Evolutionary conservation across 2,113 vertebrate genomes (phyloP).

Genomic region (Sebastes schlegelii): DNA sequence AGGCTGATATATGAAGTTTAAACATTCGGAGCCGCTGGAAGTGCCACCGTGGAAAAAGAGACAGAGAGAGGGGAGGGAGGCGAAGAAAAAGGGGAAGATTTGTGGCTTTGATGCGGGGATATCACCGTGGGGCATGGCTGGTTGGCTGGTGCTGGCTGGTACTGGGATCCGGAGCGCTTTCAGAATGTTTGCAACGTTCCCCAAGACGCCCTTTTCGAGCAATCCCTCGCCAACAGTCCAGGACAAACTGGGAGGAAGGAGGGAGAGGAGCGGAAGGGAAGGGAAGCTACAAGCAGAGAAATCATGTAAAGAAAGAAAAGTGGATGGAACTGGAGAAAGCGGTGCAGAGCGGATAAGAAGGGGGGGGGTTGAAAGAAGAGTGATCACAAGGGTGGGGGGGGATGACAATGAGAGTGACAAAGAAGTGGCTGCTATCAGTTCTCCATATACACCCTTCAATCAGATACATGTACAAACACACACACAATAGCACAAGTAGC

Average conservation of each 20-base stretch:
- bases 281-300: conserved; percentile 12
- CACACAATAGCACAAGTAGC: conserved; percentile 26
- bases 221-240: conserved; percentile 53
- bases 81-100: conserved; percentile 68
- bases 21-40: conserved; percentile 82
- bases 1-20: conserved; percentile 90
- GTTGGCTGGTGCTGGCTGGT: conserved; percentile 60
- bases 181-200: conserved; percentile 58
- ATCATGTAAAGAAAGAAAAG: conserved; percentile 4
- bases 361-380: conserved; percentile 12
- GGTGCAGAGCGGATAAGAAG: background rate
- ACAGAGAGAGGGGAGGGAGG: conserved; percentile 58
- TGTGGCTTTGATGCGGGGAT: conserved; percentile 91
- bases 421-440: conserved; percentile 27
- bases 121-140: conserved; percentile 88
- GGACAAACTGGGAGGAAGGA: conserved; percentile 59
- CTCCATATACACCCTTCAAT: conserved; percentile 41
- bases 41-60: conserved; percentile 77
- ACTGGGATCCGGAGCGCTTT: conserved; percentile 69
- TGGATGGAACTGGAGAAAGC: conserved; percentile 17
- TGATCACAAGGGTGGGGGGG: conserved; percentile 24
- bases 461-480: conserved; percentile 28
- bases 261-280: conserved; percentile 38
- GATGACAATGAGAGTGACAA: conserved; percentile 31
- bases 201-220: conserved; percentile 72